Base-by-base conservation (phyloP, 2,797 vertebrate genomes). In the Borostomias antarcticus region DNA sequence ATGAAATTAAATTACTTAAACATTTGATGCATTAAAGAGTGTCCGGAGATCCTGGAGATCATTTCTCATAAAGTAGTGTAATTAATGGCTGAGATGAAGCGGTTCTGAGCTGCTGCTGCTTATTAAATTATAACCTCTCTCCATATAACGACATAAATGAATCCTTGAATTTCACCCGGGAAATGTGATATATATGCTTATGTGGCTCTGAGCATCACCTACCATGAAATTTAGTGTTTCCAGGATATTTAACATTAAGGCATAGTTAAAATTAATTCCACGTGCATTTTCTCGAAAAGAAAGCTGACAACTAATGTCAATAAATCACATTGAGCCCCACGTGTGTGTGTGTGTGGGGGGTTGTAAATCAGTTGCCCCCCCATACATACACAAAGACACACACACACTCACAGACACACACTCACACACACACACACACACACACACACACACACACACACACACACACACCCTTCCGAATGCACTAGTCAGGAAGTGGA, bases 291-390 rank as follows among this genome's bases (percentile, higher is more conserved):
- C 91, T 79, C 88, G 91, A 93, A 93, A 93, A 93, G 92, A 90
- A 91, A 93, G 91, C 88, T 91, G 92, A 91, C 93, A 93, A 92
- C 90, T 91, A 90, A 90, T 89, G 92, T 93, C 94, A 94, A 95
- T 97, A 96, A 97, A 97, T 97, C 90, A 92, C 91, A 88, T 87
- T 87, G 78, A 85, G 84, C 92, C 91, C 91, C 86, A 90, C 78
- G 73, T 83, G 66, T 78, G 72, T 72, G 88, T 74, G 90, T 78
- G 73, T 83, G 66, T 78, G 72, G 73, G 88, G 75, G 88, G 89
- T 94, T 91, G 90, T 97, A 98, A 98, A 98, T 98, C 96, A 95
- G 93, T 87, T 88, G 92, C n/a, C n/a, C n/a, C n/a, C n/a, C n/a
- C n/a, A n/a, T n/a, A n/a, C n/a, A n/a, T n/a, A n/a, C n/a, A n/a